Evolutionary conservation across 2,888 invertebrate species (phyloP).

Genomic region (Torymus auratus): DNA sequence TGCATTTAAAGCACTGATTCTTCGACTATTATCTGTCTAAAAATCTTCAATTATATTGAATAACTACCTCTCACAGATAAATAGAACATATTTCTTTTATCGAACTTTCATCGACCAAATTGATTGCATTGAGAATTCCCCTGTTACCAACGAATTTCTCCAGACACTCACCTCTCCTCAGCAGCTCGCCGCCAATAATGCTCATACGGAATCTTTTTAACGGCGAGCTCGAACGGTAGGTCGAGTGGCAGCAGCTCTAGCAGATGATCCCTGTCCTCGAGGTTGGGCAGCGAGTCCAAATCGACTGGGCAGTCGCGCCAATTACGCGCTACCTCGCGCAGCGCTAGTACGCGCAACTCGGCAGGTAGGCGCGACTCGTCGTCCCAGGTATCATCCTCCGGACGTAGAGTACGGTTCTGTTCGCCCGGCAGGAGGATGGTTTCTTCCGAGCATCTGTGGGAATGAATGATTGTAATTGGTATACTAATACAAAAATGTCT

Average conservation of each 20-base stretch:
- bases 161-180: conserved; percentile 66
- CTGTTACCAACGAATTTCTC: not conserved
- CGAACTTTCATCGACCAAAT: too few species aligned
- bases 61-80: too few species aligned
- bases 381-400: conserved; percentile 70
- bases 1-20: too few species aligned
- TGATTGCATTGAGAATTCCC: too few species aligned
- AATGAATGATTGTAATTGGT: not conserved
- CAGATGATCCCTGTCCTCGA: conserved; percentile 80
- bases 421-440: conserved; percentile 64
- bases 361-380: conserved; percentile 60
- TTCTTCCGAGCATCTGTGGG: conserved; percentile 68
- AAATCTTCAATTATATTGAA: too few species aligned
- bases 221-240: conserved; percentile 78
- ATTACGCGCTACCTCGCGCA: conserved; percentile 63
- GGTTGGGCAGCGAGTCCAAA: conserved; percentile 78
- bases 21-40: too few species aligned
- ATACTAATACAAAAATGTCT: too few species aligned
- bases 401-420: conserved; percentile 63
- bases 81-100: too few species aligned
- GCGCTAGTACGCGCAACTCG: conserved; percentile 65
- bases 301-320: conserved; percentile 78
- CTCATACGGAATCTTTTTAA: conserved; percentile 77
- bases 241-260: conserved; percentile 81
- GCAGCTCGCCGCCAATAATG: conserved; percentile 82